phyloP scores from a whole-genome alignment of 2,888 invertebrate species.

The Eulithis testata region DNA sequence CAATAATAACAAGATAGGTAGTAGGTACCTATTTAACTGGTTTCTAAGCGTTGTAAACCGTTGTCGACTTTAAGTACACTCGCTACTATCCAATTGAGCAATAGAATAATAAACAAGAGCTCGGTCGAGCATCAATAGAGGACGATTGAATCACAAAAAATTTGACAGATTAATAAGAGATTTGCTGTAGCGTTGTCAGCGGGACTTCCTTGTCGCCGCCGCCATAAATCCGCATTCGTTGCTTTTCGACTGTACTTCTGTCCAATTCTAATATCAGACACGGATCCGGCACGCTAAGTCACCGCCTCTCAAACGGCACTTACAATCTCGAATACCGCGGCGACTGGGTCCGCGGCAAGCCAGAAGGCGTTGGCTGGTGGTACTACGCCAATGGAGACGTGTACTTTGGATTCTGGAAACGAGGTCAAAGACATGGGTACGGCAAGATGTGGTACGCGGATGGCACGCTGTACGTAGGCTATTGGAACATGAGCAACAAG shows the following conservation, averaged over 20 bases:
- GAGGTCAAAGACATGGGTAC: constrained; percentile 81
- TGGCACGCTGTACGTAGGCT: constrained; percentile 85
- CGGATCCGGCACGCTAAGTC: constrained; percentile 84
- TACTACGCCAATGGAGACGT: constrained; percentile 84
- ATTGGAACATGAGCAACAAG: constrained; percentile 78
- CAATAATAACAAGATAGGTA: not conserved
- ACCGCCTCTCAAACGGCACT: constrained; percentile 66
- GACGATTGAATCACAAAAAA: no score
- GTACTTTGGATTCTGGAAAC: constrained; percentile 85
- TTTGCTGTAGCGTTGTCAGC: no score
- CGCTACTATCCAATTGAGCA: no score
- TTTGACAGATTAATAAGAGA: no score
- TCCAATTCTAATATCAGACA: constrained; percentile 59
- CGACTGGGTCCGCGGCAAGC: constrained; percentile 84
- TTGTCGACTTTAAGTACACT: no score
- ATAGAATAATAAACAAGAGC: no score
- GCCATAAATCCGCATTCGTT: no score
- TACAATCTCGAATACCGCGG: constrained; percentile 83
- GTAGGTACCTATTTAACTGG: not conserved
- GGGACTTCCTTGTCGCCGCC: no score
- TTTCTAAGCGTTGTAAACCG: not conserved
- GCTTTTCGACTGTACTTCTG: no score
- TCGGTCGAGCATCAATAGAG: no score
- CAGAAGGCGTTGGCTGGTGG: constrained; percentile 83
- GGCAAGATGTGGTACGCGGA: constrained; percentile 86